Evolutionary conservation across 1,140 invertebrate species (phyloP).

Genomic region (Condylostylus longicornis): DNA sequence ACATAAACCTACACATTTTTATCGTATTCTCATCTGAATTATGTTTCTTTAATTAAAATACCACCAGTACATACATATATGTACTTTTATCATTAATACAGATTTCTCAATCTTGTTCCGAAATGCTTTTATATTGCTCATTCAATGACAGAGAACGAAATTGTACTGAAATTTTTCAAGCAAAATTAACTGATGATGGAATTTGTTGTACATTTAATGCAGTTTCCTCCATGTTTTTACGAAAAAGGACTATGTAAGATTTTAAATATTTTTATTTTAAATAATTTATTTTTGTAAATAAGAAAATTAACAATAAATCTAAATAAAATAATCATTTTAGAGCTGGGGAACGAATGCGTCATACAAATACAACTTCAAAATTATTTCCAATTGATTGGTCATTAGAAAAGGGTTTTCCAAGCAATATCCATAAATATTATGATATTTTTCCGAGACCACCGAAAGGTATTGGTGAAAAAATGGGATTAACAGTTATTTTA

Average conservation of each 20-base stretch:
- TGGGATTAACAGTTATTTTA: constrained; percentile 52
- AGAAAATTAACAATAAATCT: too few relatives aligned
- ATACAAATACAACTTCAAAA: too few relatives aligned
- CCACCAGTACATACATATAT: too few relatives aligned
- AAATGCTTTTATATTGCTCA: constrained; percentile 50
- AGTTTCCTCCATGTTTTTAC: constrained; percentile 45
- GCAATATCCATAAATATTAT: too few relatives aligned
- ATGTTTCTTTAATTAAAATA: too few relatives aligned
- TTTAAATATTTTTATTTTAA: too few relatives aligned
- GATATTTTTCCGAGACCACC: constrained; percentile 49
- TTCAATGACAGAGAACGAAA: constrained; percentile 43
- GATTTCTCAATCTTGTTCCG: constrained; percentile 56
- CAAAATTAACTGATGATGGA: constrained; percentile 63
- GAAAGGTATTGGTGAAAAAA: constrained; percentile 46
- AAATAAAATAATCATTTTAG: too few relatives aligned
- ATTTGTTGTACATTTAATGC: constrained; percentile 70
- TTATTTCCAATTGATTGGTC: constrained; percentile 62
- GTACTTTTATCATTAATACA: too few relatives aligned
- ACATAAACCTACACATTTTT: too few relatives aligned
- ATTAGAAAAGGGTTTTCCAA: constrained; percentile 50
- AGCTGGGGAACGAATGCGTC: too few relatives aligned
- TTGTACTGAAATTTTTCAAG: constrained; percentile 54
- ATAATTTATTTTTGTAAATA: too few relatives aligned
- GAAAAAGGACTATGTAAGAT: constrained; percentile 28
- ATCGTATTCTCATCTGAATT: too few relatives aligned